Evolutionary conservation across 92 coral and sea anemone genomes (phyloP).

Genomic region (Anthopleura xanthogrammica): DNA sequence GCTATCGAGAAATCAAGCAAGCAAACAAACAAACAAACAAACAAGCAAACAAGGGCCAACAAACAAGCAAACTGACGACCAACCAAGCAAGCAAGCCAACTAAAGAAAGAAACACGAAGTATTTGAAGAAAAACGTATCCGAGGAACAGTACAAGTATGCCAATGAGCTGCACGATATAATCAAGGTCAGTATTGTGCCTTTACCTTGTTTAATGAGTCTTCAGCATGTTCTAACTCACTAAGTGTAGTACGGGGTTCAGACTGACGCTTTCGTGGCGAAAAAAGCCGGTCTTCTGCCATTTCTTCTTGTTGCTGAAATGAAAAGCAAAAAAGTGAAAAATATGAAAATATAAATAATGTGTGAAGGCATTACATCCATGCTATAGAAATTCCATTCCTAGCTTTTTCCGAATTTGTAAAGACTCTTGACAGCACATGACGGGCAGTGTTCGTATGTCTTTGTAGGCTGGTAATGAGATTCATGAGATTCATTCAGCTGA

Average conservation of each 20-base stretch:
- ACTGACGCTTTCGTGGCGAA: slow-evolving; percentile 14
- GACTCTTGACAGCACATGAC: no score
- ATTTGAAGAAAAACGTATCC: no score
- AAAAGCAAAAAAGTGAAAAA: neutral
- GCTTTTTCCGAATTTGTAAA: no score
- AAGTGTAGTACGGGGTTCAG: neutral
- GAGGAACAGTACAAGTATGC: no score
- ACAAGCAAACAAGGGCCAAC: neutral
- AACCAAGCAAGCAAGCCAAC: neutral
- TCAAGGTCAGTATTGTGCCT: neutral
- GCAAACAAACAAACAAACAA: neutral
- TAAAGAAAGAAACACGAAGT: no score
- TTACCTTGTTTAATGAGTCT: neutral
- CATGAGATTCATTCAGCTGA: no score
- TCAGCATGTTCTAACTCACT: neutral
- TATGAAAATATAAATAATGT: neutral
- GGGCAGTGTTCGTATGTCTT: no score
- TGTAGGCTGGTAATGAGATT: no score
- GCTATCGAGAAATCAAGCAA: neutral
- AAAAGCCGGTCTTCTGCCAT: slow-evolving; percentile 20
- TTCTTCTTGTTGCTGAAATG: slow-evolving; percentile 29
- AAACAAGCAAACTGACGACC: neutral
- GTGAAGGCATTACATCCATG: no score
- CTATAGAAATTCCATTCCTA: no score
- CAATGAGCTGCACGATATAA: no score